A percentile compares a stretch with the other conserved stretches of the same genome.
These are phyloP conservation scores for Strix occidentalis DNA, from an alignment of 2,797 vertebrate species.

Conservation along the genomic window DNA sequence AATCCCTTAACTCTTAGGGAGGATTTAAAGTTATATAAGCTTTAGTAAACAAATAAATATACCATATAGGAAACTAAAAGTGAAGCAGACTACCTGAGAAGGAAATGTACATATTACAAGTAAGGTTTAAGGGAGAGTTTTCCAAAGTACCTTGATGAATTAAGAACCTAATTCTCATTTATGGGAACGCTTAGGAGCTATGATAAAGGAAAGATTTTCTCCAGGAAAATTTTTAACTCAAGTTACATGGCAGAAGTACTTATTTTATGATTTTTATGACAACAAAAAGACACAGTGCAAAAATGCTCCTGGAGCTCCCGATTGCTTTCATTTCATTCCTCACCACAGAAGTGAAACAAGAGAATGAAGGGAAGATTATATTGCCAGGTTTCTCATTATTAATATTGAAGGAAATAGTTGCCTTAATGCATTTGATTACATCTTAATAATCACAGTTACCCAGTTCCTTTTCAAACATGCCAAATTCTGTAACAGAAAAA, in stretches of 20 bases:
- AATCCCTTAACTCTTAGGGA: neutral
- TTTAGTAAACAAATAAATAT: slow-evolving; percentile 21
- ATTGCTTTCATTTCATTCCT: slow-evolving; percentile 28
- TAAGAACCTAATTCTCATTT: neutral
- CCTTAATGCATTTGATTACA: slow-evolving; percentile 47
- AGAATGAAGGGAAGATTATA: neutral
- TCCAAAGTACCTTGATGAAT: neutral
- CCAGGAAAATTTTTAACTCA: neutral
- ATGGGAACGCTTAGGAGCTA: neutral
- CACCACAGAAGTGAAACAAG: neutral
- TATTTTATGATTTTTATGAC: neutral
- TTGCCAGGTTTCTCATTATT: slow-evolving; percentile 19
- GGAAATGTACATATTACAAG: neutral
- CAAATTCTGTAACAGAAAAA: neutral
- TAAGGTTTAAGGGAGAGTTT: neutral
- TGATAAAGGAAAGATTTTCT: neutral
- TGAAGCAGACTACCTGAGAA: neutral
- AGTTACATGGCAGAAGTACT: neutral
- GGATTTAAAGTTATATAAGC: neutral
- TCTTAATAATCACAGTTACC: neutral
- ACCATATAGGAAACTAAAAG: neutral
- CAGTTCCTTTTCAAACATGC: neutral
- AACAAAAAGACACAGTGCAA: slow-evolving; percentile 5
- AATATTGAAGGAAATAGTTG: neutral
- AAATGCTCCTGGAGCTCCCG: slow-evolving; percentile 18